Evolutionary conservation across 2,888 invertebrate species (phyloP).

Genomic region (Thera obeliscata): DNA sequence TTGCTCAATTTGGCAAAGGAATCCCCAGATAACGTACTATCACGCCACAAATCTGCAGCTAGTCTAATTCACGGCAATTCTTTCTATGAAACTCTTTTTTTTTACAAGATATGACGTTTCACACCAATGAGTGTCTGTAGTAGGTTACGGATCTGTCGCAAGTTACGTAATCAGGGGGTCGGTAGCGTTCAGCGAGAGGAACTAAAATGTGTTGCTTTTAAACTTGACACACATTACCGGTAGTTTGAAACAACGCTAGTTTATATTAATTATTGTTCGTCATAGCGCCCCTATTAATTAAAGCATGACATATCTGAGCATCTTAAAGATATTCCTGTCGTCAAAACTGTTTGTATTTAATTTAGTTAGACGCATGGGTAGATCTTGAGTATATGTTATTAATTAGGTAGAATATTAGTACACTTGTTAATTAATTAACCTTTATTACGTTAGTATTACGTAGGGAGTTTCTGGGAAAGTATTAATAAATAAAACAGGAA

Average conservation of each 20-base stretch:
- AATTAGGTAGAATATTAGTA: background rate
- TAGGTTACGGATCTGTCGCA: background rate
- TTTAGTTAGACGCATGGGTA: background rate
- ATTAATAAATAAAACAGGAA: background rate
- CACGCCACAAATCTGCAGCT: background rate
- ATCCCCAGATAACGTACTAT: background rate
- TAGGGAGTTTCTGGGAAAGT: background rate
- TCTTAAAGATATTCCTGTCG: slow-evolving; percentile 18
- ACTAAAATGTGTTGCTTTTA: slow-evolving; percentile 17
- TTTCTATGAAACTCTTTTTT: background rate
- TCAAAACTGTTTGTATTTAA: slow-evolving; percentile 1
- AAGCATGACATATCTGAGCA: slow-evolving; percentile 42
- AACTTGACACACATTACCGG: slow-evolving; percentile 28
- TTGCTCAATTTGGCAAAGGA: slow-evolving; percentile 35
- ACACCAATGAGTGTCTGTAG: too few relatives aligned
- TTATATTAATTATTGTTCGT: slow-evolving; percentile 52
- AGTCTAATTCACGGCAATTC: background rate
- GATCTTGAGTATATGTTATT: background rate
- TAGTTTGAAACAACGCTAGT: slow-evolving; percentile 48
- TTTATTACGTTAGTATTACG: too few relatives aligned
- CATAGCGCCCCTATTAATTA: slow-evolving; percentile 49
- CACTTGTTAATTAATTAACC: background rate
- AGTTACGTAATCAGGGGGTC: background rate
- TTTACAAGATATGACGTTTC: too few relatives aligned
- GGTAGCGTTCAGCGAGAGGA: slow-evolving; percentile 21